These are phyloP conservation scores for Corbicula japonica DNA, from an alignment of 2,888 invertebrate genomes.

Conservation along the genomic window DNA sequence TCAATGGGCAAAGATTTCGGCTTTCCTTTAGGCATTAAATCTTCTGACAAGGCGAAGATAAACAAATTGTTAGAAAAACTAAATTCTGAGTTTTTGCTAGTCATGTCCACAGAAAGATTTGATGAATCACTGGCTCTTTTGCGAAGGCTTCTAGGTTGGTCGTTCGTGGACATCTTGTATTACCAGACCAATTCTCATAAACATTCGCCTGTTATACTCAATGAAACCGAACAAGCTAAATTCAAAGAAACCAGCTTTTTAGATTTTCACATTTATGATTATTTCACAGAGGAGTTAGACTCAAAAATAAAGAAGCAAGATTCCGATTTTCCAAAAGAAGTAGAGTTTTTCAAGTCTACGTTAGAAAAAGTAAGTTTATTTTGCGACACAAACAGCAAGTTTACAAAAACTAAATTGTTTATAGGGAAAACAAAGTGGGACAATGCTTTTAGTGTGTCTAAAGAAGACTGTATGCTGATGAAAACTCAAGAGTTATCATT, in stretches of 20 bases:
- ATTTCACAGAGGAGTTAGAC: constrained; percentile 20
- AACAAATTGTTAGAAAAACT: constrained; percentile 27
- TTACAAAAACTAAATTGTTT: neutral
- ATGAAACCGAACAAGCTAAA: constrained; percentile 7
- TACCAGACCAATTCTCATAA: constrained; percentile 34
- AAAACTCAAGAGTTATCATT: constrained; percentile 29
- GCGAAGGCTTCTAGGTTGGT: constrained; percentile 51
- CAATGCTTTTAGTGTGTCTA: constrained; percentile 11
- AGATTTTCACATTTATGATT: constrained; percentile 46
- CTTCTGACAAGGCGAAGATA: constrained; percentile 26
- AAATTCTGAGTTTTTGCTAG: constrained; percentile 42
- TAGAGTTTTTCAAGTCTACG: neutral
- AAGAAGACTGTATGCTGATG: constrained; percentile 50
- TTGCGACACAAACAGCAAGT: neutral
- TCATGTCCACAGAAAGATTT: constrained; percentile 53
- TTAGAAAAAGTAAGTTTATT: constrained; percentile 19
- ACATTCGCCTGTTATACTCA: constrained; percentile 17
- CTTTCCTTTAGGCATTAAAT: constrained; percentile 26
- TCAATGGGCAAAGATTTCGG: constrained; percentile 58
- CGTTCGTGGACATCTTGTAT: constrained; percentile 57
- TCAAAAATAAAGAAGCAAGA: constrained; percentile 9
- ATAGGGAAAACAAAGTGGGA: constrained; percentile 37
- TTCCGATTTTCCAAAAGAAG: constrained; percentile 4
- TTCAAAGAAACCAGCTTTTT: constrained; percentile 29
- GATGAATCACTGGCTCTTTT: constrained; percentile 58